These are phyloP conservation scores for Limnephilus lunatus DNA, from an alignment of 2,888 invertebrate genomes.

Conservation along the genomic window DNA sequence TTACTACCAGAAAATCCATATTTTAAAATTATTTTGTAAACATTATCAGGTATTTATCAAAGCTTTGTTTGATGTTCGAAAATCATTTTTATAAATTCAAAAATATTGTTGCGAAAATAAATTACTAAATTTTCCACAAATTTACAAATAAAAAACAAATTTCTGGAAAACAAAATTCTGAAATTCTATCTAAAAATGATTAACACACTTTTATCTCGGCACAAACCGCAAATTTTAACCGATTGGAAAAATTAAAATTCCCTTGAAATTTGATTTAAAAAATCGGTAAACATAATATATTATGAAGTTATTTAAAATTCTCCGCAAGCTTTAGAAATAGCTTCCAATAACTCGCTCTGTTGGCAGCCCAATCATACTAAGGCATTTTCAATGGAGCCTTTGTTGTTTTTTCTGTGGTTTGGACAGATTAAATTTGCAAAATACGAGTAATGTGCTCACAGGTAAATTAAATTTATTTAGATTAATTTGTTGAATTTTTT, in stretches of 20 bases:
- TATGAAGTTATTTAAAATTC: not conserved
- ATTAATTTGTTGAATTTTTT: no score
- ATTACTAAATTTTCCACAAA: not conserved
- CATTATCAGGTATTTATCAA: no score
- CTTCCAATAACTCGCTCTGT: not conserved
- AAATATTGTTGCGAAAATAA: no score
- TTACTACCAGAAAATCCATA: no score
- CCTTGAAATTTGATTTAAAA: not conserved
- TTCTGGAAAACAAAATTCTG: not conserved
- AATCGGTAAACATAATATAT: not conserved
- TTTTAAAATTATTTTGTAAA: no score
- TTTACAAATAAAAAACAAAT: not conserved
- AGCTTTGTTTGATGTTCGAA: no score
- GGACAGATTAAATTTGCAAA: not conserved
- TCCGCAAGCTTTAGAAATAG: not conserved
- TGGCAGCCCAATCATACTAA: not conserved
- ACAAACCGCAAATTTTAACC: not conserved
- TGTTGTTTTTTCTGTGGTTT: not conserved
- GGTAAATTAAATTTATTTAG: no score
- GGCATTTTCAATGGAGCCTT: not conserved
- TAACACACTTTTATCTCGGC: not conserved
- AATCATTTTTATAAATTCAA: no score
- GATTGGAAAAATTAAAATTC: not conserved
- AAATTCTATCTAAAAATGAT: not conserved
- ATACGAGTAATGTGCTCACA: not conserved